Base-by-base conservation (phyloP, 2,797 vertebrate species). In the Pseudopleuronectes americanus region DNA sequence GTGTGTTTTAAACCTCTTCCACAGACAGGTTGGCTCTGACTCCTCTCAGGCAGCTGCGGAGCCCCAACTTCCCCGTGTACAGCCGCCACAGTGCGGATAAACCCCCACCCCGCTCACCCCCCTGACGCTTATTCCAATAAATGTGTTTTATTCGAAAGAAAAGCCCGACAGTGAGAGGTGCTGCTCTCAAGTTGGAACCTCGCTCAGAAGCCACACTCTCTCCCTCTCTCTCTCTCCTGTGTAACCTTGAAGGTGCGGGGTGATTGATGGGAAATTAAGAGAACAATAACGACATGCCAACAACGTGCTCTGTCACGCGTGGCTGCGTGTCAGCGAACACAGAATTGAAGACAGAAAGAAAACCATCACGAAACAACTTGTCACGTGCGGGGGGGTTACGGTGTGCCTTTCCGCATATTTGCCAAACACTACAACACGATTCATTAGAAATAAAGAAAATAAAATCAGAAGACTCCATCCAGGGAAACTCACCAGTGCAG, bases 401-500 rank as follows among this genome's bases (percentile, higher is more conserved):
- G 3, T 6, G 19, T 6, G 8, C 3, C 4, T 43, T 47, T 33
- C 1, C 1, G 4, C 33, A n/a, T 16, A n/a, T 2, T 8, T 12
- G 8, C 3, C 19, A 24, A 31, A 17, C 6, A 24, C 16, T 24
- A 3, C 24, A 64, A 16, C 10, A 49, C 31, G 45, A 33, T 0
- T 19, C 59, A 28, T 13, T 13, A 24, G 55, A 9, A 64, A 28
- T 41, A 22, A 41, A 4, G 3, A 24, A 0, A 4, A 4, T 4
- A 33, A 8, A 33, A 12, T 10, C 60, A 13, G 12, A 38, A 4
- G 12, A 38, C 4, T 38, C 36, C 36, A 13, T 38, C 36, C 36
- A 13, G 36, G 36, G 36, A 4, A 38, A 94, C 95, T 95, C 89
- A 95, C 94, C 92, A 55, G 84, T 80, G 90, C 89, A 93, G 92